Evolutionary conservation across 30 jellyfish, hydroid and myxozoan species (phyloP).

Genomic region (Cassiopea andromeda): DNA sequence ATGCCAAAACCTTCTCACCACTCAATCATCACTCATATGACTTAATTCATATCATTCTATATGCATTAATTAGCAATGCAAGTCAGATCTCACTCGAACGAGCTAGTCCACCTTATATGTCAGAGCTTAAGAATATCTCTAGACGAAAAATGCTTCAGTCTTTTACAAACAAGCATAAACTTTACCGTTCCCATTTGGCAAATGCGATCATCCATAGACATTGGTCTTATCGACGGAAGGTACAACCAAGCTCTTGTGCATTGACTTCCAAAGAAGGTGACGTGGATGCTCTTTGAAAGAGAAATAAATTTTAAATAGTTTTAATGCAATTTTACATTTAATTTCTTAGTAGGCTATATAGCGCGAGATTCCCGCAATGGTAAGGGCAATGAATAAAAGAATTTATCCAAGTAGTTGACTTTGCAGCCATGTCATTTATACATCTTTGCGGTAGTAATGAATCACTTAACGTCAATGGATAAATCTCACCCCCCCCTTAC

Average conservation of each 20-base stretch:
- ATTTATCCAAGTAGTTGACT: too few relatives aligned
- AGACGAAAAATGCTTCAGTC: too few relatives aligned
- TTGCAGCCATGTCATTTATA: too few relatives aligned
- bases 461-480: too few relatives aligned
- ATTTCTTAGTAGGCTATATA: neutral
- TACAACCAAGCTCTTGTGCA: slow-evolving; percentile 93
- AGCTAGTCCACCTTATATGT: neutral
- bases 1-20: neutral
- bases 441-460: too few relatives aligned
- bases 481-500: too few relatives aligned
- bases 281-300: slow-evolving; percentile 53
- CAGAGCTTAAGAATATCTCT: too few relatives aligned
- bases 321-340: neutral
- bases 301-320: neutral
- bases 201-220: slow-evolving; percentile 68
- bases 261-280: slow-evolving; percentile 85
- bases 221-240: slow-evolving; percentile 39
- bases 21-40: neutral
- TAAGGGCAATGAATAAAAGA: too few relatives aligned
- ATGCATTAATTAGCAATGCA: neutral
- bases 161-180: neutral
- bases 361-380: too few relatives aligned
- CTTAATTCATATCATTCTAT: neutral
- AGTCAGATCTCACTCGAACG: neutral
- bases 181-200: slow-evolving; percentile 86